These are phyloP conservation scores for Syrphus vitripennis DNA, from an alignment of 2,888 invertebrate genomes.

Conservation along the genomic window DNA sequence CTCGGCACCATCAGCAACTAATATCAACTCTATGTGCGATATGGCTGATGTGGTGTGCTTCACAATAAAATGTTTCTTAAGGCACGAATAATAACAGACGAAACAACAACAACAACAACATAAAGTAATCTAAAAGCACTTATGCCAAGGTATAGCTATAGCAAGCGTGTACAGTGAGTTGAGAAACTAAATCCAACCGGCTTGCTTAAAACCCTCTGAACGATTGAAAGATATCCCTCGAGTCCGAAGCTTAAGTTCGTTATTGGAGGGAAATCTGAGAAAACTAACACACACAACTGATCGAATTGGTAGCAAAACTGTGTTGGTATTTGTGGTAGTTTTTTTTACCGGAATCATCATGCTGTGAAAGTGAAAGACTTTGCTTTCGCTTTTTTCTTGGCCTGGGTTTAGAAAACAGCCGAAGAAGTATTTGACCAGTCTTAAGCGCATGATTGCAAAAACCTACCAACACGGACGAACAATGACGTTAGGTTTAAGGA, in stretches of 20 bases:
- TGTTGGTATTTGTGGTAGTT: constrained; percentile 4
- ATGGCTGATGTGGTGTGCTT: neutral
- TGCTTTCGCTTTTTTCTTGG: constrained; percentile 59
- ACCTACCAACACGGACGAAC: constrained; percentile 10
- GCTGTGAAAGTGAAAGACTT: constrained; percentile 62
- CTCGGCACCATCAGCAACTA: constrained; percentile 35
- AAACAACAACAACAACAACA: constrained; percentile 16
- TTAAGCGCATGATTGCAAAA: constrained; percentile 63
- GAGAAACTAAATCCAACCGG: constrained; percentile 73
- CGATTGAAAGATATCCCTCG: constrained; percentile 78
- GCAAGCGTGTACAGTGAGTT: constrained; percentile 5
- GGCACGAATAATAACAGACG: constrained; percentile 55
- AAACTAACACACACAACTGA: neutral
- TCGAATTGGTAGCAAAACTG: neutral
- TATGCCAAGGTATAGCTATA: neutral
- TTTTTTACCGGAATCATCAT: neutral
- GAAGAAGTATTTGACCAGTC: constrained; percentile 30
- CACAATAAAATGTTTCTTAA: constrained; percentile 34
- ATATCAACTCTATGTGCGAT: neutral
- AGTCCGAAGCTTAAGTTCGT: constrained; percentile 79
- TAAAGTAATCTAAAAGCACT: neutral
- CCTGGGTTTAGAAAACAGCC: constrained; percentile 19
- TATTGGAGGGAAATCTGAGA: constrained; percentile 62
- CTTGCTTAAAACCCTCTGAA: constrained; percentile 77
- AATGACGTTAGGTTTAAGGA: constrained; percentile 28